Evolutionary conservation across 1,140 invertebrate genomes (phyloP).

Genomic region (Drosophila albomicans): DNA sequence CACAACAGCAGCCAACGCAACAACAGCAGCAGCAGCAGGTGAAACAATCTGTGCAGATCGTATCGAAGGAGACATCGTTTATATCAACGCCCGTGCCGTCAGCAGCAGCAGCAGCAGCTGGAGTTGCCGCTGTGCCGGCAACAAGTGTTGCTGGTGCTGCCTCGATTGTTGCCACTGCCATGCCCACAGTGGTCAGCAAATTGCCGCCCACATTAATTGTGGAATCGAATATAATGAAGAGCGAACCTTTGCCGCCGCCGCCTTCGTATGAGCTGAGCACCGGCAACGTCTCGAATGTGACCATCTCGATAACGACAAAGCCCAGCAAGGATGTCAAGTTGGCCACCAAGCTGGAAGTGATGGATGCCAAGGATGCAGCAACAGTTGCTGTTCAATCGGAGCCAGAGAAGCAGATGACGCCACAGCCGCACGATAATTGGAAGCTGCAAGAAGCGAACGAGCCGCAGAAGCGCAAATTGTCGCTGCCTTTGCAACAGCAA

Average conservation of each 20-base stretch:
- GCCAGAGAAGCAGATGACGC: slow-evolving; percentile 17
- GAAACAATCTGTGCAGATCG: slow-evolving; percentile 75
- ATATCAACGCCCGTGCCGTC: slow-evolving; percentile 76
- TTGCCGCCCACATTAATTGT: slow-evolving; percentile 36
- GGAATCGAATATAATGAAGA: slow-evolving; percentile 20
- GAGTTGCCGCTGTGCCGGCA: background rate
- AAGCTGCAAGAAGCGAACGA: slow-evolving; percentile 44
- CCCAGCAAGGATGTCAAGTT: slow-evolving; percentile 54
- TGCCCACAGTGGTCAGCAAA: slow-evolving; percentile 27
- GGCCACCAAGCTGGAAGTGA: slow-evolving; percentile 11
- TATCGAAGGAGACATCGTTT: slow-evolving; percentile 85
- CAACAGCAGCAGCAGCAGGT: slow-evolving; percentile 56
- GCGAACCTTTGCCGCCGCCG: slow-evolving; percentile 57
- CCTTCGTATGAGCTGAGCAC: slow-evolving; percentile 66
- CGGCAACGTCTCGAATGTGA: slow-evolving; percentile 60
- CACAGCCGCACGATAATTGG: slow-evolving; percentile 29
- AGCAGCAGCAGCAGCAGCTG: background rate
- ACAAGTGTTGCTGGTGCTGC: background rate
- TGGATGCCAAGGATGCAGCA: slow-evolving; percentile 8
- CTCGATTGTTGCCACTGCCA: background rate
- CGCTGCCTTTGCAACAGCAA: slow-evolving; percentile 48
- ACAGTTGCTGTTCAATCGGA: slow-evolving; percentile 15
- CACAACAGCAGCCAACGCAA: slow-evolving; percentile 6
- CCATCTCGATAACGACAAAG: slow-evolving; percentile 73
- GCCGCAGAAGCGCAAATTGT: slow-evolving; percentile 55